These are phyloP conservation scores for Stenodema calcarata DNA, from an alignment of 2,888 invertebrate genomes.

Conservation along the genomic window DNA sequence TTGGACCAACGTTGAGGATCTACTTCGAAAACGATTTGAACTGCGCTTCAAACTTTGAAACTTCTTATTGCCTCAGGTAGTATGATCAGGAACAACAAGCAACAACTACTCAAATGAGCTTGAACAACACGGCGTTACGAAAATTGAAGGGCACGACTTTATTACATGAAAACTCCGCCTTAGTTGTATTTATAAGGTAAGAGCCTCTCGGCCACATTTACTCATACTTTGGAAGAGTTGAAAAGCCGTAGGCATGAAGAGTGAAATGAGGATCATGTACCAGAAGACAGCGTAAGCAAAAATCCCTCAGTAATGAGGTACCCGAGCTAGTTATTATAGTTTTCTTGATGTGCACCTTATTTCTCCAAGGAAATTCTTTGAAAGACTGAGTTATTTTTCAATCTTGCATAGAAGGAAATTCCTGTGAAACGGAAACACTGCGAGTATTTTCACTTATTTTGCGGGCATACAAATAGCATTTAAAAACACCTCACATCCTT, in stretches of 20 bases:
- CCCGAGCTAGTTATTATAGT: neutral
- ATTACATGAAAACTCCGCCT: neutral
- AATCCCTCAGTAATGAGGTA: neutral
- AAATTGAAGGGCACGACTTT: neutral
- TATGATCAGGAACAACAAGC: too few relatives aligned
- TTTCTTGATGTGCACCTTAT: neutral
- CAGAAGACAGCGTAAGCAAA: neutral
- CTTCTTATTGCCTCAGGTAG: too few relatives aligned
- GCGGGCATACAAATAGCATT: neutral
- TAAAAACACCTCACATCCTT: neutral
- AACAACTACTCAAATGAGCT: too few relatives aligned
- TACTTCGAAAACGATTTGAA: too few relatives aligned
- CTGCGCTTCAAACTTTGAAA: too few relatives aligned
- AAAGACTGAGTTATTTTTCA: neutral
- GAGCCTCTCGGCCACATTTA: neutral
- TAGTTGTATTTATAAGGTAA: neutral
- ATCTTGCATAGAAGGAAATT: neutral
- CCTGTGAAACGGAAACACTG: neutral
- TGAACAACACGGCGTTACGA: too few relatives aligned
- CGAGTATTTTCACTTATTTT: neutral
- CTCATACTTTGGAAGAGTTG: neutral
- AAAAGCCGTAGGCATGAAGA: neutral
- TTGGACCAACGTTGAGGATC: too few relatives aligned
- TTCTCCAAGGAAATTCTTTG: neutral
- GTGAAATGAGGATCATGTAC: neutral